Evolutionary conservation across 2,888 invertebrate genomes (phyloP), one percentile per base, ranked within the genome.

Genomic region (Cyrtodaria siliqua): DNA sequence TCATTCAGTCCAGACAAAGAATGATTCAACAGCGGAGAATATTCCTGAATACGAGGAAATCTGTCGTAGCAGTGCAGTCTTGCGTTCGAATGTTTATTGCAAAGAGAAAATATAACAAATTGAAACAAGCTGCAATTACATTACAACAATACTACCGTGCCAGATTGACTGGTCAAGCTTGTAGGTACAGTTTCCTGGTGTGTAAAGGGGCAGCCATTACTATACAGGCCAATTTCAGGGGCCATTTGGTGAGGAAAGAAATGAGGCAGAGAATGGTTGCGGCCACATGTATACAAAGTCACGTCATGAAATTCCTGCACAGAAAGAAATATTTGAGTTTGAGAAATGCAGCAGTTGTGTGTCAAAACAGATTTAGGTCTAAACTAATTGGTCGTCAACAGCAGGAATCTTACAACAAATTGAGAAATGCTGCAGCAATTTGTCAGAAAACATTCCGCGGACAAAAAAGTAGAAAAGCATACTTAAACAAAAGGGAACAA

Each of bases 361-460:
- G 63, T 56, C 88, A 87, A 74, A 61, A 52, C 18, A 50, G 76
- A 18, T 80, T 74, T 52, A 78, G 85, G n/a, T 82, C 79, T 18
- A 61, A 75, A 16, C 18, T 67, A 9, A 23, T 27, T 23, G 77
- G 67, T 8, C 49, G 60, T 53, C 61, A 44, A 60, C 55, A 53
- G 14, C 27, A 64, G 33, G n/a, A 50, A 6, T 16, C 70, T 40
- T 82, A 55, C 44, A 23, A 62, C 14, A 6, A 40, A 9, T 50
- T 62, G 61, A 64, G 44, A 56, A 80, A 91, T 66, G 71, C 86
- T 18, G 55, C 57, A 20, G 79, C 82, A 24, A 83, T 79, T n/a
- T 72, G 90, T 3, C 90, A 90, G 75, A 81, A 77, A 12, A 14
- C 47, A 8, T 81, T 73, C 55, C 73, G 87, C 53, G 74, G 69